Conservation (phyloP, 2,888 invertebrate species). For the Oscheius onirici region DNA sequence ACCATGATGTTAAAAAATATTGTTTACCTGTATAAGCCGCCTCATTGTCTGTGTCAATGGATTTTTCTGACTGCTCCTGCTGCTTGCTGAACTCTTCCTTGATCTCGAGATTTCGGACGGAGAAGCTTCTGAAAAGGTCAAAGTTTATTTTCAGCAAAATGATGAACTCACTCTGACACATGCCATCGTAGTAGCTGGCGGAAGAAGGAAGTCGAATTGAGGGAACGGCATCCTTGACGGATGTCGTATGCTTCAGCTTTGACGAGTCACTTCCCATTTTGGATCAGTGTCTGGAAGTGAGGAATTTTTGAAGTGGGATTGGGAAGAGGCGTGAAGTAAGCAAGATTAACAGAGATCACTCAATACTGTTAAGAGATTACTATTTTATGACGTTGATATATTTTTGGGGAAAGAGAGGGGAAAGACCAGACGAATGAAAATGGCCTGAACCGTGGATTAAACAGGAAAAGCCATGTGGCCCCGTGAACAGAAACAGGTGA, state of each 20-base stretch:
- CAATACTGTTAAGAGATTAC: too few species aligned
- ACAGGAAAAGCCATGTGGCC: background rate
- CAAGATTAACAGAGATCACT: background rate
- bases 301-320: background rate
- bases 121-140: background rate
- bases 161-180: constrained; percentile 33
- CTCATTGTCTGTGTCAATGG: constrained; percentile 45
- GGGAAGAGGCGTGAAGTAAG: background rate
- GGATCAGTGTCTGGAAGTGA: background rate
- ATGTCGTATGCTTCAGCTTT: constrained; percentile 24
- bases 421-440: background rate
- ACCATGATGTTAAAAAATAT: too few species aligned
- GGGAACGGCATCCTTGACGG: constrained; percentile 27
- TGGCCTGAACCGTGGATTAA: too few species aligned
- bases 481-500: constrained; percentile 14
- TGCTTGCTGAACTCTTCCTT: constrained; percentile 34
- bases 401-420: background rate
- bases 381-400: too few species aligned
- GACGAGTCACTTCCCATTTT: constrained; percentile 40
- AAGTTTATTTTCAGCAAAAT: background rate
- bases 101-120: constrained; percentile 25
- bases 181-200: constrained; percentile 32
- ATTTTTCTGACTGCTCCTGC: constrained; percentile 37
- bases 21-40: constrained; percentile 54
- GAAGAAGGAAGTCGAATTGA: constrained; percentile 38